Conservation (phyloP, 2,888 invertebrate species). For the Thera britannica region DNA sequence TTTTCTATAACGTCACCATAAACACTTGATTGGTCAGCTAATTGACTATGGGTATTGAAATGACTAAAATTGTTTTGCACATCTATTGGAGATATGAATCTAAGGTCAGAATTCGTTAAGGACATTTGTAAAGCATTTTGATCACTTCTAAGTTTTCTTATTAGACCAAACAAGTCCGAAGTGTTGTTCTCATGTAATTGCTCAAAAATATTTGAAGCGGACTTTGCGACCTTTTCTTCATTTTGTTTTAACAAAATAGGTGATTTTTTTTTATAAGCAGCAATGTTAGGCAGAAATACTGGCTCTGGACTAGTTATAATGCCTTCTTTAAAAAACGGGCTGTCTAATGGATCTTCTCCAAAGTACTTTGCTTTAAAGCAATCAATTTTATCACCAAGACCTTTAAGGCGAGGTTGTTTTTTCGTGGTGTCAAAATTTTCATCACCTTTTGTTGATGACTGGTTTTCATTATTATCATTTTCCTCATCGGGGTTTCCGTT, state of each 20-base stretch:
- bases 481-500: constrained; percentile 61
- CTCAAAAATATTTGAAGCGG: constrained; percentile 35
- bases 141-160: constrained; percentile 52
- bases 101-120: constrained; percentile 38
- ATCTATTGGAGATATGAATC: constrained; percentile 32
- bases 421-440: constrained; percentile 57
- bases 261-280: constrained; percentile 48
- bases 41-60: constrained; percentile 30
- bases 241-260: not conserved
- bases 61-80: constrained; percentile 24
- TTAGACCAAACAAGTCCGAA: constrained; percentile 47
- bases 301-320: constrained; percentile 78
- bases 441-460: constrained; percentile 51
- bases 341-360: constrained; percentile 90
- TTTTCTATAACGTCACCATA: constrained; percentile 80
- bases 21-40: constrained; percentile 59
- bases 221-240: constrained; percentile 34
- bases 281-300: constrained; percentile 54
- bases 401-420: constrained; percentile 81
- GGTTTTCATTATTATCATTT: constrained; percentile 56
- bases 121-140: constrained; percentile 43
- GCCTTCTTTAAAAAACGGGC: constrained; percentile 88
- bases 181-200: constrained; percentile 37
- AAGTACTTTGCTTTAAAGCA: constrained; percentile 91
- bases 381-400: constrained; percentile 89